Conservation (phyloP, 2,797 vertebrate genomes). For the Anas bahamensis region DNA sequence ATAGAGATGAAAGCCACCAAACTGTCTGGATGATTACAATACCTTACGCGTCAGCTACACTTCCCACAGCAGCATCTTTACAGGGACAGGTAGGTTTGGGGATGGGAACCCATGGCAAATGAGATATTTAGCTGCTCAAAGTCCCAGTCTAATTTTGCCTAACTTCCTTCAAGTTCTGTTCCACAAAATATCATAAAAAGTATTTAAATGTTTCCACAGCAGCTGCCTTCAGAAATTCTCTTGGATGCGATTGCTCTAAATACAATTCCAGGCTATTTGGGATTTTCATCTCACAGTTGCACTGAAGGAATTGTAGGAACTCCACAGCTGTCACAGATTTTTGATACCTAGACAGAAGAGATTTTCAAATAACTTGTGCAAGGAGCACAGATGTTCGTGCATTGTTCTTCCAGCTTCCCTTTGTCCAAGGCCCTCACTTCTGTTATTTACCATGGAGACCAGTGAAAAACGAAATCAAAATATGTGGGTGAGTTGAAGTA, state of each 20-base stretch:
- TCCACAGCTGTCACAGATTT: conserved; percentile 52
- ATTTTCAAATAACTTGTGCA: neutral
- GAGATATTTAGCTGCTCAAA: neutral
- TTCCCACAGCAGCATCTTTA: neutral
- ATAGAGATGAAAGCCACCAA: neutral
- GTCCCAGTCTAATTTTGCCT: neutral
- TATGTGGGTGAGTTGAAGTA: conserved; percentile 36
- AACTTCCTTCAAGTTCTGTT: neutral
- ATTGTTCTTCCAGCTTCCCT: conserved; percentile 50
- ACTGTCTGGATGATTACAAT: fast-evolving
- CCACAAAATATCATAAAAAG: neutral
- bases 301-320: neutral
- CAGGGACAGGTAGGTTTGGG: neutral
- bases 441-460: conserved; percentile 63
- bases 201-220: neutral
- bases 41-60: neutral
- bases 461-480: conserved; percentile 55
- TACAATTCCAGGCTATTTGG: conserved; percentile 7
- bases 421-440: neutral
- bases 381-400: conserved; percentile 42
- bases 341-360: conserved; percentile 43
- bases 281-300: neutral
- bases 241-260: neutral
- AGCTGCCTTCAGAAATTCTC: conserved; percentile 7
- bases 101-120: neutral